Conservation (phyloP, 2,113 vertebrate species). For the Tragelaphus strepsiceros region DNA sequence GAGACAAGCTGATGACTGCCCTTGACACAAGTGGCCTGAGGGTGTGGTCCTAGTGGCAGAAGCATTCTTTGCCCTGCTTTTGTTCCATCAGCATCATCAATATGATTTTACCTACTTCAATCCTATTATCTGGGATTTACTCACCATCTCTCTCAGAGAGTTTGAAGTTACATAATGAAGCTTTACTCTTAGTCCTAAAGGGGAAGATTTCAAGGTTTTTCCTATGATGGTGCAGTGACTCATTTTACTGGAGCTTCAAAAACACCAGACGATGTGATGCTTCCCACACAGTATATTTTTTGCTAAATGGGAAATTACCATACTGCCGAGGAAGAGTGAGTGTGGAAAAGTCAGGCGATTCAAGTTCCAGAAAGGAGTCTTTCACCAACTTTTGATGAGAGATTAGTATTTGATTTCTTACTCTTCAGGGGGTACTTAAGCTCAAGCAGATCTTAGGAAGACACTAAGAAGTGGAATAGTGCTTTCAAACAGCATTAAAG, state of each 20-base stretch:
- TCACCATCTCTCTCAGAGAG: constrained; percentile 32
- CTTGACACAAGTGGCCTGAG: not conserved
- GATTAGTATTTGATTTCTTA: constrained; percentile 38
- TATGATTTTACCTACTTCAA: constrained; percentile 15
- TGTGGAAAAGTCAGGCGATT: constrained; percentile 74
- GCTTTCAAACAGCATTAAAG: not conserved
- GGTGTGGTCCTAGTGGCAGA: too few relatives aligned
- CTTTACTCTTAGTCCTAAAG: constrained; percentile 72
- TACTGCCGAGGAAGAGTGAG: constrained; percentile 74
- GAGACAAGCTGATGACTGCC: not conserved
- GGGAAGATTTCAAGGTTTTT: constrained; percentile 77
- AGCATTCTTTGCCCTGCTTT: not conserved
- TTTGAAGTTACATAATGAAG: constrained; percentile 73
- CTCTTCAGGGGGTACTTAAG: not conserved
- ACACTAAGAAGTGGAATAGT: not conserved
- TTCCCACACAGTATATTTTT: constrained; percentile 78
- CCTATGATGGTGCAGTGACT: constrained; percentile 75
- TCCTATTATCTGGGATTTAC: constrained; percentile 44
- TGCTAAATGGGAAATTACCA: constrained; percentile 79
- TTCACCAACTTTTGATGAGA: constrained; percentile 71
- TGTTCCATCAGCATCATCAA: not conserved
- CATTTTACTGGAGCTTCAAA: constrained; percentile 77
- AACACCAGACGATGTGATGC: constrained; percentile 78
- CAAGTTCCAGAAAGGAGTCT: constrained; percentile 73
- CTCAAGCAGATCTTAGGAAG: not conserved